phyloP scores from a whole-genome alignment of 2,113 vertebrate genomes.

The Vulpes ferrilata region DNA sequence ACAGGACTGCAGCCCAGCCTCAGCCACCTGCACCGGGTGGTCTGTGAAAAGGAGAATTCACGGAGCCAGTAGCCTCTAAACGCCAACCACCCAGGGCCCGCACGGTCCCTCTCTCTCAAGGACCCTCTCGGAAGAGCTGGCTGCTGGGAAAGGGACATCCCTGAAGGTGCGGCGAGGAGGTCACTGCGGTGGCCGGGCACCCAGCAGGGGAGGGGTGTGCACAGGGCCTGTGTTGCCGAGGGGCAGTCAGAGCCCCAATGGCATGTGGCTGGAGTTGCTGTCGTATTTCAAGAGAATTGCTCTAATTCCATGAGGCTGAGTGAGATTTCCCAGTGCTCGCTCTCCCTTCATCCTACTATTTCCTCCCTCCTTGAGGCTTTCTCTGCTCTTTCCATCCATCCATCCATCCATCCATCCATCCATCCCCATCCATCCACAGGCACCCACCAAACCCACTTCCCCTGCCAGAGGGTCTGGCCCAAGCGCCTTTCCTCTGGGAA shows the following conservation, averaged over 20 bases:
- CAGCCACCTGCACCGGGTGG: background rate
- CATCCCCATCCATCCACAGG: background rate
- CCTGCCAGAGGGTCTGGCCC: background rate
- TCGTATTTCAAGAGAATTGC: background rate
- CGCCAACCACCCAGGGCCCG: background rate
- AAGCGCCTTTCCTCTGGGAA: background rate
- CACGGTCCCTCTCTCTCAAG: background rate
- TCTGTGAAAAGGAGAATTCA: background rate
- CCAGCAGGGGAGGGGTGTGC: too few species aligned
- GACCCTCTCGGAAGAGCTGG: too few species aligned
- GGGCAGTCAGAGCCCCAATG: background rate
- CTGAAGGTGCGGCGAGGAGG: background rate
- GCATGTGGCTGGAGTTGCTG: background rate
- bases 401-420: background rate
- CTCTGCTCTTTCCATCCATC: background rate
- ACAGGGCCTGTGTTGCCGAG: background rate
- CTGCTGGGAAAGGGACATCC: background rate
- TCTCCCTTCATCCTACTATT: background rate
- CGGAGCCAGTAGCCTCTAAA: background rate
- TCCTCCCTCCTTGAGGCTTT: background rate
- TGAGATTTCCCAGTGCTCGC: background rate
- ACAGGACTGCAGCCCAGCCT: background rate
- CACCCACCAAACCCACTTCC: background rate
- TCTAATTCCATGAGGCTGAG: background rate
- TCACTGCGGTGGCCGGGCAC: background rate